Percentiles rank a stretch among this genome's conserved stretches.
These are phyloP conservation scores for Hyposmocoma kahamanoa DNA, from an alignment of 1,140 invertebrate genomes.

Conservation along the genomic window DNA sequence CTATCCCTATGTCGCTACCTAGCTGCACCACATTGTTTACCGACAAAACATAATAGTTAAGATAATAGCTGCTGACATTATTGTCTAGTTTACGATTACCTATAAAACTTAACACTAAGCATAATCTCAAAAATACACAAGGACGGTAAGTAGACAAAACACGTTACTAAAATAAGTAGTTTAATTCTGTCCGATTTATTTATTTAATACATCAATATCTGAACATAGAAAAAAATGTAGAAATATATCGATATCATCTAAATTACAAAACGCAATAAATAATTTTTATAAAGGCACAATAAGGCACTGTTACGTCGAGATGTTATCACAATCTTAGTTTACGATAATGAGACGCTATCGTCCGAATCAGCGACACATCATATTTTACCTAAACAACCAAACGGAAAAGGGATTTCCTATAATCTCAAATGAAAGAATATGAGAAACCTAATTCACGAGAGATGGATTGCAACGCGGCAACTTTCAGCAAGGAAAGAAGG, in stretches of 20 bases:
- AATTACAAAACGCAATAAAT: slow-evolving; percentile 67
- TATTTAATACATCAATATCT: slow-evolving; percentile 42
- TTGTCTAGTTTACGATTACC: slow-evolving; percentile 50
- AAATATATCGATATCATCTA: slow-evolving; percentile 63
- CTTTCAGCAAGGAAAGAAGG: slow-evolving; percentile 61
- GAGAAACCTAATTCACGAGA: slow-evolving; percentile 42
- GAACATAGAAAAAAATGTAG: slow-evolving; percentile 53
- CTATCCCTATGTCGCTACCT: slow-evolving; percentile 26
- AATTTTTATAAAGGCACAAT: slow-evolving; percentile 67
- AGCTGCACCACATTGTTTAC: slow-evolving; percentile 39
- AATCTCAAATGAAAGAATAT: slow-evolving; percentile 56
- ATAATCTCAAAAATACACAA: slow-evolving; percentile 71
- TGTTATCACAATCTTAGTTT: slow-evolving; percentile 64
- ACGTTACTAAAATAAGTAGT: slow-evolving; percentile 56
- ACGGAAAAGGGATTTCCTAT: slow-evolving; percentile 45
- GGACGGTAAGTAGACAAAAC: slow-evolving; percentile 70
- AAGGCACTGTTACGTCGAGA: slow-evolving; percentile 66
- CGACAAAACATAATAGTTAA: slow-evolving; percentile 32
- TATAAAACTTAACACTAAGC: slow-evolving; percentile 54
- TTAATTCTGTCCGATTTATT: slow-evolving; percentile 44
- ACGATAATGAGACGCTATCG: slow-evolving; percentile 19
- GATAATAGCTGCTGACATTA: slow-evolving; percentile 61
- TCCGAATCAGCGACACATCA: not conserved
- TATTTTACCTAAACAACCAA: slow-evolving; percentile 5
- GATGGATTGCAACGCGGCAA: slow-evolving; percentile 38